Evolutionary conservation across 2,888 invertebrate genomes (phyloP).

Genomic region (Zaprionus lineosus): DNA sequence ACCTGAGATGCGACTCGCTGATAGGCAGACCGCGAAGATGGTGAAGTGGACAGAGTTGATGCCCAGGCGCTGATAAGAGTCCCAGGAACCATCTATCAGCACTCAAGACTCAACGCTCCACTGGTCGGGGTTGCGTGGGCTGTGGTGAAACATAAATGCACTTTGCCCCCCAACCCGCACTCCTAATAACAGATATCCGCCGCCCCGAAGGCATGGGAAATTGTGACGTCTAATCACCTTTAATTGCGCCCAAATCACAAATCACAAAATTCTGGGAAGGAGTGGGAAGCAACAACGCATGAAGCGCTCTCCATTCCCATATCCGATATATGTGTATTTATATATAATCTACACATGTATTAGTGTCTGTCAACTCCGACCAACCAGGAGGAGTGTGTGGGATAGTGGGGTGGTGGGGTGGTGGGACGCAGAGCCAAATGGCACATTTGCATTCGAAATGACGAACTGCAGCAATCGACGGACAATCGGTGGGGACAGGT

Average conservation of each 20-base stretch:
- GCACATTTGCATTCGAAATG: slow-evolving; percentile 30
- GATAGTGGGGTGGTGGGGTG: too few species aligned
- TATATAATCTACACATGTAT: neutral
- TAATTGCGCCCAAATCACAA: neutral
- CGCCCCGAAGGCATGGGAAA: neutral
- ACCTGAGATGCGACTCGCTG: slow-evolving; percentile 31
- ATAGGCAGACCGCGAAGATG: slow-evolving; percentile 31
- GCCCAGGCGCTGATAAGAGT: slow-evolving; percentile 35
- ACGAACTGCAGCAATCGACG: slow-evolving; percentile 9
- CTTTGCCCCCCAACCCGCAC: neutral
- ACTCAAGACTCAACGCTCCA: slow-evolving; percentile 34
- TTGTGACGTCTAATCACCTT: neutral
- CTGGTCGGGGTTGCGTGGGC: slow-evolving; percentile 29
- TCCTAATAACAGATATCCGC: slow-evolving; percentile 29
- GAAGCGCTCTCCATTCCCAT: neutral
- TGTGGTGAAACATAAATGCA: too few species aligned
- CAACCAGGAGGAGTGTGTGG: too few species aligned
- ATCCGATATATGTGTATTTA: neutral
- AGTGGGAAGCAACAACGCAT: too few species aligned
- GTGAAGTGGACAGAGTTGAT: slow-evolving; percentile 40
- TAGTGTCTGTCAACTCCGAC: too few species aligned
- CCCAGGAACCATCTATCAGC: slow-evolving; percentile 32
- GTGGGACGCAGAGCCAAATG: neutral
- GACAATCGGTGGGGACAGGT: slow-evolving; percentile 47
- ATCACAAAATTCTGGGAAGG: neutral